phyloP scores from a whole-genome alignment of 2,113 vertebrate species.

The Eonycteris spelaea region DNA sequence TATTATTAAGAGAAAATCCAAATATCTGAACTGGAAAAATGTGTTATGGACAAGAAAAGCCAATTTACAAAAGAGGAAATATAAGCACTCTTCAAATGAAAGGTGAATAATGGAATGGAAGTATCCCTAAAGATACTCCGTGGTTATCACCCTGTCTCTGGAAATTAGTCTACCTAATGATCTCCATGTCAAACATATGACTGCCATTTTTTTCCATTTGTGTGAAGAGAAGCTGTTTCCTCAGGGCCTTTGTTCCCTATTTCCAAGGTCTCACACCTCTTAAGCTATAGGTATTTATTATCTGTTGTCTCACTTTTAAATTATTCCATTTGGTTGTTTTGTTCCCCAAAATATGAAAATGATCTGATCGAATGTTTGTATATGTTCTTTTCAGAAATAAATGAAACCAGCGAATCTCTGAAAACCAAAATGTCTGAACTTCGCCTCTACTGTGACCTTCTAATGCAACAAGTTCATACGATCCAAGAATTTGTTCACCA shows the following conservation, averaged over 20 bases:
- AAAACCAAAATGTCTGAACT: conserved; percentile 99
- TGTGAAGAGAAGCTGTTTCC: not conserved
- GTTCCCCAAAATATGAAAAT: not conserved
- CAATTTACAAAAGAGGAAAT: not conserved
- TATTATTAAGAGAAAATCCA: conserved; percentile 9
- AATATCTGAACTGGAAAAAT: not conserved
- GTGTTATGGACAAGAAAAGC: not conserved
- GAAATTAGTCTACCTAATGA: not conserved
- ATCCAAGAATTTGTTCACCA: conserved; percentile 90
- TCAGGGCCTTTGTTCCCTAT: not conserved
- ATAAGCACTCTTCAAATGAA: not conserved
- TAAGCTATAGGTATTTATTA: not conserved
- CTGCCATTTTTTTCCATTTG: not conserved
- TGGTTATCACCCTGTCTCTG: not conserved
- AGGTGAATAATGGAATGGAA: not conserved
- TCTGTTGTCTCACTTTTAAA: not conserved
- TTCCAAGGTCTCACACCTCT: not conserved
- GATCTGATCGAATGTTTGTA: not conserved
- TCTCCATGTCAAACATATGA: not conserved
- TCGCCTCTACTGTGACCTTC: conserved; percentile 96
- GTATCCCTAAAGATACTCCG: not conserved
- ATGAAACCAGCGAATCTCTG: conserved; percentile 92
- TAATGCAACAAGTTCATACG: conserved; percentile 92
- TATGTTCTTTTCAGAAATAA: conserved; percentile 84
- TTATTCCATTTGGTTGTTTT: not conserved